Percentiles rank a stretch among this genome's conserved stretches.
Evolutionary conservation across 2,888 invertebrate genomes (phyloP).

Genomic region (Hyles lineata): DNA sequence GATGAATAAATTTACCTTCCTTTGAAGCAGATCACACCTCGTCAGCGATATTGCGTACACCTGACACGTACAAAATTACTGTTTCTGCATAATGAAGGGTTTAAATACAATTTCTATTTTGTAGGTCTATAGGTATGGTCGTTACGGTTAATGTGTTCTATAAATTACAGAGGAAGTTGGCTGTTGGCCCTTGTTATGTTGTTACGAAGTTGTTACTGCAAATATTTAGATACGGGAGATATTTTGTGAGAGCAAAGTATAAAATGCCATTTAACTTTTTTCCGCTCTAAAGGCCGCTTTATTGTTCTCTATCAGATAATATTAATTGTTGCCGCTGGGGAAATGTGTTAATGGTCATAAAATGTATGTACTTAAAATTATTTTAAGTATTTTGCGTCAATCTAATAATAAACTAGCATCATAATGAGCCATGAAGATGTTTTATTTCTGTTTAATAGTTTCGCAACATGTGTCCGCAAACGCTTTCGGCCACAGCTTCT

Average conservation of each 20-base stretch:
- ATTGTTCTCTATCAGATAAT: conserved; percentile 3
- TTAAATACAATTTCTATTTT: conserved; percentile 36
- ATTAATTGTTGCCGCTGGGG: conserved; percentile 9
- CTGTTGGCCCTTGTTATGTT: conserved; percentile 37
- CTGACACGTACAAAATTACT: conserved; percentile 8
- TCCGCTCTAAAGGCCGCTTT: background rate
- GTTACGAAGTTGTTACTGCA: conserved; percentile 13
- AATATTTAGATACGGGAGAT: conserved; percentile 8
- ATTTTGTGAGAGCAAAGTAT: conserved; percentile 7
- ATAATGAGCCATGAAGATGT: background rate
- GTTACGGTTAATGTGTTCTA: conserved; percentile 40
- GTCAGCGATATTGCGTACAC: conserved; percentile 12
- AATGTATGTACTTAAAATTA: background rate
- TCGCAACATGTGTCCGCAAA: background rate
- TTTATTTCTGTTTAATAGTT: background rate
- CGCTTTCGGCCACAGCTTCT: background rate
- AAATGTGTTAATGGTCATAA: conserved; percentile 4
- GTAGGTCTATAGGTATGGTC: conserved; percentile 34
- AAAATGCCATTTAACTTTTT: conserved; percentile 7
- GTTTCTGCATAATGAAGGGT: conserved; percentile 1
- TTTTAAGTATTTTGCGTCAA: background rate
- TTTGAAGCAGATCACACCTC: background rate
- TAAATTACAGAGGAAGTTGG: conserved; percentile 43
- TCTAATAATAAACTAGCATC: background rate
- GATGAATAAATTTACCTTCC: conserved; percentile 43